Conservation (phyloP, 2,888 invertebrate genomes). For the Mamestra brassicae region DNA sequence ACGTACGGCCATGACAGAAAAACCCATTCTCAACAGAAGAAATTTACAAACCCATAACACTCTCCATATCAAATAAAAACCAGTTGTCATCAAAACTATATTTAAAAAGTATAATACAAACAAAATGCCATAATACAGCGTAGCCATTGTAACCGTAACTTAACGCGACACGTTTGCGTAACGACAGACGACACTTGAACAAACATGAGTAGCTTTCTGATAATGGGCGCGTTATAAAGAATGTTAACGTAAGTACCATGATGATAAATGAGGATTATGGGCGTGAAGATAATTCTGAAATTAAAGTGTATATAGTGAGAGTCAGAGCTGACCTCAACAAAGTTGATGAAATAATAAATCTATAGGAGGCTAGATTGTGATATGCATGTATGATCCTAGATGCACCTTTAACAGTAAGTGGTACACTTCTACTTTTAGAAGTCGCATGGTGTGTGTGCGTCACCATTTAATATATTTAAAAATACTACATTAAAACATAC, state of each 20-base stretch:
- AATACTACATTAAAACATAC: neutral
- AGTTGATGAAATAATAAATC: neutral
- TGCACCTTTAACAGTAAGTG: neutral
- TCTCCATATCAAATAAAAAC: conserved; percentile 36
- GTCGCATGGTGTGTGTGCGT: neutral
- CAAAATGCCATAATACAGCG: conserved; percentile 39
- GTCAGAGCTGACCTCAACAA: neutral
- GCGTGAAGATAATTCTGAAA: conserved; percentile 7
- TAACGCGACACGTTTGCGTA: conserved; percentile 54
- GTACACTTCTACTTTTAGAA: neutral
- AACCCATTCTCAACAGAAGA: neutral
- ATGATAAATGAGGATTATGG: conserved; percentile 4
- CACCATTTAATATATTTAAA: too few relatives aligned
- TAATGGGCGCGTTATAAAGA: conserved; percentile 44
- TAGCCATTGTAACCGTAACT: conserved; percentile 56
- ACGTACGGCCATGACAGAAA: neutral
- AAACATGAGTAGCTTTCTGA: conserved; percentile 62
- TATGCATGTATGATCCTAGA: neutral
- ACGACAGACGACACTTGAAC: conserved; percentile 63
- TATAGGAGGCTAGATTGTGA: neutral
- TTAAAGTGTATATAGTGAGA: neutral
- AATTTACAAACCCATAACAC: conserved; percentile 14
- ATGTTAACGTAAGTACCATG: conserved; percentile 14
- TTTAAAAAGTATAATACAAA: conserved; percentile 35
- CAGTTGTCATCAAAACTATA: conserved; percentile 38